Conservation (phyloP, 2,113 vertebrate genomes). For the Steatornis caripensis region DNA sequence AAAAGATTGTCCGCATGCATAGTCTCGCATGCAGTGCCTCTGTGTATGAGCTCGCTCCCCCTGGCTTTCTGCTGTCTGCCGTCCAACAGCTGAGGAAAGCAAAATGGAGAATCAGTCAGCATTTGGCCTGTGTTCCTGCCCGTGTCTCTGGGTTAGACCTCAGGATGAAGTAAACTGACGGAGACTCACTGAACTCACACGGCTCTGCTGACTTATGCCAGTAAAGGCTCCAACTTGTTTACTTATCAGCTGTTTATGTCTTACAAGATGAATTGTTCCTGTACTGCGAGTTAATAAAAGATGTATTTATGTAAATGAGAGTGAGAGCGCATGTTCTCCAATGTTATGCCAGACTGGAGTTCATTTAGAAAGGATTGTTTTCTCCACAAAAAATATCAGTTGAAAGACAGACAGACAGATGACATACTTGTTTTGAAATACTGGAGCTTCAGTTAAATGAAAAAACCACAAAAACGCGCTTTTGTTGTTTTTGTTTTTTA, state of each 20-base stretch:
- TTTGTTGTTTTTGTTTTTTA: background rate
- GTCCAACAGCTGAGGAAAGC: background rate
- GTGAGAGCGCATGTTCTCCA: background rate
- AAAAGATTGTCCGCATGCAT: background rate
- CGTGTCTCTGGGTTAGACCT: background rate
- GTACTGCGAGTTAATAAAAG: background rate
- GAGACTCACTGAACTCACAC: background rate
- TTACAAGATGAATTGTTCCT: background rate
- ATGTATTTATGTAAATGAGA: slow-evolving; percentile 37
- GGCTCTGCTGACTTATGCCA: background rate
- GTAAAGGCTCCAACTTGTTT: background rate
- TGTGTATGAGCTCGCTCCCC: background rate
- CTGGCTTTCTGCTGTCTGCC: background rate
- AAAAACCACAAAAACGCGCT: background rate
- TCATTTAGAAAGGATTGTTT: background rate
- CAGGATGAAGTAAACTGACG: background rate
- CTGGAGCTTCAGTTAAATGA: background rate
- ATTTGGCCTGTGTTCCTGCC: background rate
- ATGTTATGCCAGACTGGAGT: background rate
- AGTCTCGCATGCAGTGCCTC: background rate
- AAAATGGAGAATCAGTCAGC: background rate
- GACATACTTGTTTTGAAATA: background rate
- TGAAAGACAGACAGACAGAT: background rate
- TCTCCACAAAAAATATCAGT: background rate
- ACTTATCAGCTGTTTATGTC: background rate